phyloP scores from a whole-genome alignment of 1,140 invertebrate species.

The Pogonomyrmex californicus region DNA sequence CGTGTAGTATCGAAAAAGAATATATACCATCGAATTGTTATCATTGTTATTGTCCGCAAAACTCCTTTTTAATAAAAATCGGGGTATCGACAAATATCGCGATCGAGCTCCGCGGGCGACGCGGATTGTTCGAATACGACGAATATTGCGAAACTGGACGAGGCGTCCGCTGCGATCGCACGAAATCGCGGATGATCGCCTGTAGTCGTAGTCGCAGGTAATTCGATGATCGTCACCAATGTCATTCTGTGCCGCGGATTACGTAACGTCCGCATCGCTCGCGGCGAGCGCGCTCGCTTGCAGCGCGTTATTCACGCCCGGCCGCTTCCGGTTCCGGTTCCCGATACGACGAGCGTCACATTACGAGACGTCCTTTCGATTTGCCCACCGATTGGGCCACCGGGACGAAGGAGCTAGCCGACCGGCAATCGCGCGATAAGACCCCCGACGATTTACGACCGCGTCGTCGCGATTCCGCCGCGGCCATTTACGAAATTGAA shows the following conservation, averaged over 20 bases:
- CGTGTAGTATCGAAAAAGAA: not conserved
- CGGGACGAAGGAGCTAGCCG: constrained; percentile 36
- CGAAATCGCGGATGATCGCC: constrained; percentile 68
- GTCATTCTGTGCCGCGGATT: constrained; percentile 67
- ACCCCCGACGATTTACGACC: constrained; percentile 39
- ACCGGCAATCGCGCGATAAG: constrained; percentile 60
- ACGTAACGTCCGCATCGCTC: constrained; percentile 45
- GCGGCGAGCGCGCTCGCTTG: not conserved
- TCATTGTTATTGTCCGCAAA: not conserved
- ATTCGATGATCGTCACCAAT: constrained; percentile 83
- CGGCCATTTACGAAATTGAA: constrained; percentile 61
- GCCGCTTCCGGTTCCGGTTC: constrained; percentile 52
- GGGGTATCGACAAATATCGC: not conserved
- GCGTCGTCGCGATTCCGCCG: constrained; percentile 31
- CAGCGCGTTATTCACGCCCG: constrained; percentile 45
- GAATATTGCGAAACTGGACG: not conserved
- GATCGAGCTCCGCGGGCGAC: not conserved
- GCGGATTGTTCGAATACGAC: not conserved
- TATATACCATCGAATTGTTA: not conserved
- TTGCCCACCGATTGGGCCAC: not conserved
- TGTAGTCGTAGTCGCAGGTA: constrained; percentile 70
- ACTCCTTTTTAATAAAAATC: constrained; percentile 25
- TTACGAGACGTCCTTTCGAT: not conserved
- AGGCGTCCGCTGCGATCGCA: constrained; percentile 45
- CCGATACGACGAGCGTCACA: constrained; percentile 31